A percentile compares a stretch with the other conserved stretches of the same genome.
phyloP scores from a whole-genome alignment of 2,113 vertebrate species.

The Anoura caudifer region DNA sequence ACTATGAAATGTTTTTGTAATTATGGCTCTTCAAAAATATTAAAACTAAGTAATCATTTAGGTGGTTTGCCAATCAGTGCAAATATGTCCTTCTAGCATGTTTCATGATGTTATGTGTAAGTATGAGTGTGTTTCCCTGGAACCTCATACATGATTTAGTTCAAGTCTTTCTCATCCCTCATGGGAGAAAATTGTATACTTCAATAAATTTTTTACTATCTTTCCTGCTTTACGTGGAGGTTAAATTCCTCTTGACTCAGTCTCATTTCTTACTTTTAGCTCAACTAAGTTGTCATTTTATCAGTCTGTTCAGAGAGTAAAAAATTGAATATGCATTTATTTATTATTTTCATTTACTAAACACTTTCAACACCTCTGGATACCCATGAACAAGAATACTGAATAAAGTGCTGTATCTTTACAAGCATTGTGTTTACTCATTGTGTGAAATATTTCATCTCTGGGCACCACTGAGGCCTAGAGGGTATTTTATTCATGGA shows the following conservation, averaged over 20 bases:
- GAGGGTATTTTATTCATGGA: background rate
- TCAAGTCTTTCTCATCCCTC: background rate
- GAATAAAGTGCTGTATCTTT: background rate
- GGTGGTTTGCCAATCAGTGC: background rate
- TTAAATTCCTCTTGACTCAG: background rate
- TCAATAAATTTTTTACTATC: background rate
- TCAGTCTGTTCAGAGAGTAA: background rate
- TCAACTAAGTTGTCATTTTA: background rate
- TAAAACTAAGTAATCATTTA: background rate
- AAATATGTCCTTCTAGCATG: background rate
- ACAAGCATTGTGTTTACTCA: background rate
- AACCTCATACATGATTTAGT: background rate
- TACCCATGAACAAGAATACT: background rate
- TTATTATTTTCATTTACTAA: constrained; percentile 10
- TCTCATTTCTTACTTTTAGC: constrained; percentile 12
- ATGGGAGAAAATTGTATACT: background rate
- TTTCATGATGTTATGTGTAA: background rate
- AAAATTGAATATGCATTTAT: background rate
- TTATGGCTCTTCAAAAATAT: background rate
- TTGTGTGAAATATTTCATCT: background rate
- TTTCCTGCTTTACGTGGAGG: background rate
- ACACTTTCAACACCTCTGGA: background rate
- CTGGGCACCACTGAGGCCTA: background rate
- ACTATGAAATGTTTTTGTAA: background rate
- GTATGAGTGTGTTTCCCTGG: background rate